Evolutionary conservation across 2,888 invertebrate species (phyloP).

Genomic region (Laspeyria flexula): DNA sequence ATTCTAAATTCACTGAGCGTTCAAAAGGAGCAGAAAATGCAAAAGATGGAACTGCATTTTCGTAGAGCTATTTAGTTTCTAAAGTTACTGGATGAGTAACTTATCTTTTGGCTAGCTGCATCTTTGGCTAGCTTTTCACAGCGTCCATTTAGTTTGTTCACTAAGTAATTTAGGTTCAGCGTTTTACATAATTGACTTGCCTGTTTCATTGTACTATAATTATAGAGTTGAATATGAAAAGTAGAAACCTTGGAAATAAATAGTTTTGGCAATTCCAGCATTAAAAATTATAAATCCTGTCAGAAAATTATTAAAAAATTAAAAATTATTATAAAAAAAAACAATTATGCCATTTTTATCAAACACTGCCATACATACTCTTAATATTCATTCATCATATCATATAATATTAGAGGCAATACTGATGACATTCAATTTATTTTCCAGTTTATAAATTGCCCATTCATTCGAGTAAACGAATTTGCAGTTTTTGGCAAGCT

Average conservation of each 20-base stretch:
- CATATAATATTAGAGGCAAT: not conserved
- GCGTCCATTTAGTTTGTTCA: not conserved
- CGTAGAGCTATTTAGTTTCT: not conserved
- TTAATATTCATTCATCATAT: too few species aligned
- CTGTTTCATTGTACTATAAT: too few species aligned
- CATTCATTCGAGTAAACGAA: constrained; percentile 1
- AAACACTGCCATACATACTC: too few species aligned
- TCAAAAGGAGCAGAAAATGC: not conserved
- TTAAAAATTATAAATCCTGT: too few species aligned
- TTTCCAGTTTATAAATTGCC: not conserved
- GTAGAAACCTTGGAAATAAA: too few species aligned
- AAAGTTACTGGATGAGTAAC: not conserved
- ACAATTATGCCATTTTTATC: too few species aligned
- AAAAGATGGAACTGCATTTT: not conserved
- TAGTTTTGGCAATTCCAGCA: too few species aligned
- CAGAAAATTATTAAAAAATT: too few species aligned
- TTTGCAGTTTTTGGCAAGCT: constrained; percentile 1
- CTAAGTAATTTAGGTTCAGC: not conserved
- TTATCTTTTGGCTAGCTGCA: not conserved
- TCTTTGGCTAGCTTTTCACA: not conserved
- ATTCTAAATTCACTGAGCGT: not conserved
- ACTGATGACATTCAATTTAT: not conserved
- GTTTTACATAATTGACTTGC: too few species aligned
- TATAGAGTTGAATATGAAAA: too few species aligned
- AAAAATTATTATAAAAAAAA: too few species aligned